Evolutionary conservation across 2,888 invertebrate species (phyloP), one percentile per base, ranked within the genome.

Genomic region (Salpingus planirostris): DNA sequence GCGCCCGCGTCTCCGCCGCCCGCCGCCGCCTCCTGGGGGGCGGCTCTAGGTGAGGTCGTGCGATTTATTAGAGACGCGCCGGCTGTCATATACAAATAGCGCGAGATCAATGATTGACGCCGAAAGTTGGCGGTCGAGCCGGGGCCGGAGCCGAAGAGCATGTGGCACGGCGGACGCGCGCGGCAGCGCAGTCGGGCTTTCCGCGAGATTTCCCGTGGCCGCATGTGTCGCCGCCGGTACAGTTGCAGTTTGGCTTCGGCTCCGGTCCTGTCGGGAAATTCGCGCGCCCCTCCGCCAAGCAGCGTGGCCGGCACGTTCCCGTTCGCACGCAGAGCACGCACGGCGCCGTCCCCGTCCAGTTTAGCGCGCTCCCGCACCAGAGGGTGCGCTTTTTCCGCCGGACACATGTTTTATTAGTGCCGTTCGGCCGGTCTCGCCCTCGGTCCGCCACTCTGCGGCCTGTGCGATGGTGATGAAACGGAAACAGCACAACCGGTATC

Each of bases 401-500:
- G 11, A 24, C 30, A 15, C 15, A 36, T 40, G 33, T 36, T 39
- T 35, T 36, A 33, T 35, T 39, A 35, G 12, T 14, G 8, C 6
- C n/a, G 6, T 18, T 12, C 24, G 24, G 5, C 8, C 18, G 18
- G 18, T 6, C 8, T 18, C 5, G 5, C 5, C 5, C 18, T 18
- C 5, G 18, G 5, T 18, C 5, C 18, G 8, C 5, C 18, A 18
- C 5, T 8, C 18, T 23, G 29, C 22, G 29, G 25, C 29, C 25
- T 27, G 8, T 36, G 33, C 33, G 27, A 46, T 46, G 45, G 46
- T 46, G 40, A 37, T 50, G 38, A 59, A 55, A 43, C 46, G 58
- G 29, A 59, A 55, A 47, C 54, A 56, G 41, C 57, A 57, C 33
- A 60, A 58, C 45, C 58, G 70, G 57, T 62, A 60, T 44, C 60